Percentiles rank a stretch among this genome's conserved stretches.
These are phyloP conservation scores for Sinhomidia bicolor DNA, from an alignment of 2,888 invertebrate genomes.

Conservation along the genomic window DNA sequence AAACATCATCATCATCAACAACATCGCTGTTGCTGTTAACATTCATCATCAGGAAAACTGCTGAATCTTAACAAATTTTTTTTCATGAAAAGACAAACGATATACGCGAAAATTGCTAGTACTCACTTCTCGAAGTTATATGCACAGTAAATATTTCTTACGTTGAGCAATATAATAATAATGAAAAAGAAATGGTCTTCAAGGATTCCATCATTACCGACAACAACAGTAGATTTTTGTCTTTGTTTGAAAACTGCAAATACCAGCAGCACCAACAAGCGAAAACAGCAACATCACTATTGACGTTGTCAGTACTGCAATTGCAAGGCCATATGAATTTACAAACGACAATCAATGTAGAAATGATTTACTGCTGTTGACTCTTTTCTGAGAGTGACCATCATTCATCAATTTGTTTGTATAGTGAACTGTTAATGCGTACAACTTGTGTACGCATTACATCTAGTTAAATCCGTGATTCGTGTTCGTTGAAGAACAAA, in stretches of 20 bases:
- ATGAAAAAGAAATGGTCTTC: neutral
- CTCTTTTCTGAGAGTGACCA: neutral
- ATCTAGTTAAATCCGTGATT: neutral
- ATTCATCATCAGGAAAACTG: conserved; percentile 5
- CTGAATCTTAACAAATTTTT: neutral
- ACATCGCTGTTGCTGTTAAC: neutral
- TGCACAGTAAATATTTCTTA: too few species aligned
- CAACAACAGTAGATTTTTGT: neutral
- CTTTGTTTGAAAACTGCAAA: neutral
- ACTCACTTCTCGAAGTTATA: too few species aligned
- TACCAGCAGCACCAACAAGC: neutral
- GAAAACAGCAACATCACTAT: neutral
- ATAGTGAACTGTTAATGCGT: neutral
- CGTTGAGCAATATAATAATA: neutral
- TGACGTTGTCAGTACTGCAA: neutral
- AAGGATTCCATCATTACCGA: conserved; percentile 21
- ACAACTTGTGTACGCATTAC: too few species aligned
- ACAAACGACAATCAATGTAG: neutral
- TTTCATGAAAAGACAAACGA: neutral
- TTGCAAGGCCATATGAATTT: neutral
- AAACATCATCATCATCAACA: neutral
- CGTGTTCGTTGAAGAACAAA: neutral
- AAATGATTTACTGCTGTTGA: neutral
- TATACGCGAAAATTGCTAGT: neutral
- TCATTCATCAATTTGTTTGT: neutral